Evolutionary conservation across 2,888 invertebrate genomes (phyloP), one percentile per base, ranked within the genome.

Genomic region (Muscina levida): DNA sequence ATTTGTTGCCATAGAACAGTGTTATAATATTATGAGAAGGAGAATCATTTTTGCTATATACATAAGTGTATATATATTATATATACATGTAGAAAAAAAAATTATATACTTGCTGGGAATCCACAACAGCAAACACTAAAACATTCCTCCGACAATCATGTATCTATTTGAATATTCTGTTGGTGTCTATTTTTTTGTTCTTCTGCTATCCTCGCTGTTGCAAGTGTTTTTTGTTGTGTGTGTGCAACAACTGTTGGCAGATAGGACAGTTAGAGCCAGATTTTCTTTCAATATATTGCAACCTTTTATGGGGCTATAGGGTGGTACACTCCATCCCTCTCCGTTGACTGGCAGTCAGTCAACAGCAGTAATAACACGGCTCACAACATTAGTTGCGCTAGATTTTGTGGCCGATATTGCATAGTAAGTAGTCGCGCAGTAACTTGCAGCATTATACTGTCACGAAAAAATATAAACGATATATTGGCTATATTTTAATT

Each of bases 341-440:
- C 48, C 19, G 48, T 48, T 48, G 10, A 22, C 19, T 22, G 53
- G 13, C 53, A 22, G 53, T 53, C 53, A 31, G 31, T 31, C 31
- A 31, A 22, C 24, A 53, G 19, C 10, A 22, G 51, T 22, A 10
- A 51, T 51, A 51, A 6, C 53, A 53, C 10, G 3, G 6, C 22
- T 19, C 53, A 22, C 2, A 4, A 53, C 53, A 53, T 53, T 22
- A 53, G 22, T 53, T 53, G 53, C 24, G 53, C 22, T 24, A 53
- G 53, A 22, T 53, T 53, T 53, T 8, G 53, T 53, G 53, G 53
- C 24, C 13, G 22, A 31, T 31, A 22, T 22, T 53, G 24, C 53
- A 53, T 10, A 53, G 24, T 22, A 22, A 53, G 24, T 44, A 53
- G 22, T 53, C 22, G 24, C 53, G 22, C 13, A 53, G 53, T 53